Evolutionary conservation across 2,888 invertebrate species (phyloP).

Genomic region (Gerris lacustris): DNA sequence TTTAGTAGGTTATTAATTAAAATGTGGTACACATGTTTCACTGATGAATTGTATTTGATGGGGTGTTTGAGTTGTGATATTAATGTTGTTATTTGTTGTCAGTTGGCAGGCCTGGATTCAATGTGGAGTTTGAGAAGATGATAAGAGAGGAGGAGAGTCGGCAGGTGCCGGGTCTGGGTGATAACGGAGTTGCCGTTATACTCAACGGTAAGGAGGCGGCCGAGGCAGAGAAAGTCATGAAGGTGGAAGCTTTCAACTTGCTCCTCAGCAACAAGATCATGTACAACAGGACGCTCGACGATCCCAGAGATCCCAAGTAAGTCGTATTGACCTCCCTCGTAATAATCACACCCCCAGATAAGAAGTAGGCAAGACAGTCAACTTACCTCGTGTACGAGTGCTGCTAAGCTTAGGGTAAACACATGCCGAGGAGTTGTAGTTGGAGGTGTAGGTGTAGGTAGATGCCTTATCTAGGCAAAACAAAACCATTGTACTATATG

Average conservation of each 20-base stretch:
- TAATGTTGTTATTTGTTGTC: not conserved
- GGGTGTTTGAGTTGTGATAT: too few species aligned
- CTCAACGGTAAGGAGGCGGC: constrained; percentile 52
- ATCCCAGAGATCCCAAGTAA: constrained; percentile 39
- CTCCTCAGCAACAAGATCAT: constrained; percentile 78
- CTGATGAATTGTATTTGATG: too few species aligned
- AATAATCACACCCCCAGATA: too few species aligned
- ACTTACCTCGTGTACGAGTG: too few species aligned
- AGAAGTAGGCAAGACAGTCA: too few species aligned
- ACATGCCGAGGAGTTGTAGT: too few species aligned
- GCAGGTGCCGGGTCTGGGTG: constrained; percentile 58
- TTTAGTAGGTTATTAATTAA: too few species aligned
- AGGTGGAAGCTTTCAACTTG: constrained; percentile 76
- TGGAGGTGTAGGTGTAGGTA: too few species aligned
- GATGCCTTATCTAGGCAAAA: too few species aligned
- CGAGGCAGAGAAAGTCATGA: constrained; percentile 52
- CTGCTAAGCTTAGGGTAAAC: too few species aligned
- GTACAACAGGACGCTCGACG: constrained; percentile 65
- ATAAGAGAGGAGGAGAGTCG: constrained; percentile 50
- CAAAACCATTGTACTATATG: too few species aligned
- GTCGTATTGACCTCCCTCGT: not conserved
- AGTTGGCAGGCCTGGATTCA: not conserved
- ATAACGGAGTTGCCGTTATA: constrained; percentile 52
- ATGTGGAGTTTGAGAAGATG: constrained; percentile 37
- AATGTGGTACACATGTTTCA: too few species aligned